phyloP scores from a whole-genome alignment of 2,888 invertebrate species.

The Pegoplata infirma region DNA sequence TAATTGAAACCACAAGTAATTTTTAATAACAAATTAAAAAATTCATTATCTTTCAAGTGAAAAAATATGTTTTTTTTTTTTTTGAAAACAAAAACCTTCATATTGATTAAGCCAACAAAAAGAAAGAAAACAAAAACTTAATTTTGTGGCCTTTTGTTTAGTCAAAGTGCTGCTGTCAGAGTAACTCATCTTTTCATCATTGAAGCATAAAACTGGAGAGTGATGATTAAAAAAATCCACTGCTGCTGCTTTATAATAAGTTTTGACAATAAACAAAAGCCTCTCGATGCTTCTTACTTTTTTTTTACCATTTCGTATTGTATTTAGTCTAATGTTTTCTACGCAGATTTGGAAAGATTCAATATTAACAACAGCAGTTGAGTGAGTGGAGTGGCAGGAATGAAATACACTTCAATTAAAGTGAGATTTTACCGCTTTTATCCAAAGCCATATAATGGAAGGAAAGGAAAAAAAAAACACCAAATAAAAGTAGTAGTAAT shows the following conservation, averaged over 20 bases:
- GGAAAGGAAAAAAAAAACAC: slow-evolving; percentile 13
- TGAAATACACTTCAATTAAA: slow-evolving; percentile 49
- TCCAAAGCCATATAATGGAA: slow-evolving; percentile 23
- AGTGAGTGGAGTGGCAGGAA: slow-evolving; percentile 6
- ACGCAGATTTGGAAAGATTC: slow-evolving; percentile 24
- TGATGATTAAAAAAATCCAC: slow-evolving; percentile 31
- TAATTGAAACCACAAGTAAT: no score
- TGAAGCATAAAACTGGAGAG: slow-evolving; percentile 39
- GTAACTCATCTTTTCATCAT: slow-evolving; percentile 6
- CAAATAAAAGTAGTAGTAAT: slow-evolving; percentile 15
- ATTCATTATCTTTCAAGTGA: no score
- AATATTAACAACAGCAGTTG: slow-evolving; percentile 15
- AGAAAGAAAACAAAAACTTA: no score
- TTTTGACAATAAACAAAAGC: slow-evolving; percentile 36
- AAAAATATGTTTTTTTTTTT: no score
- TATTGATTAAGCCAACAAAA: no score
- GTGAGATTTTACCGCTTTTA: slow-evolving; percentile 44
- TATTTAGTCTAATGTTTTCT: neutral
- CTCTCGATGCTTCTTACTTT: slow-evolving; percentile 2
- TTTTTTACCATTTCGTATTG: slow-evolving; percentile 4
- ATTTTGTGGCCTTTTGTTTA: slow-evolving; percentile 23
- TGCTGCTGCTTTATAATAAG: slow-evolving; percentile 31
- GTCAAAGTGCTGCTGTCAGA: slow-evolving; percentile 25
- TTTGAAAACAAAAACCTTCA: no score
- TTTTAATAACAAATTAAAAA: no score